Base-by-base conservation (phyloP, 2,888 invertebrate genomes). In the Bimastos eiseni region DNA sequence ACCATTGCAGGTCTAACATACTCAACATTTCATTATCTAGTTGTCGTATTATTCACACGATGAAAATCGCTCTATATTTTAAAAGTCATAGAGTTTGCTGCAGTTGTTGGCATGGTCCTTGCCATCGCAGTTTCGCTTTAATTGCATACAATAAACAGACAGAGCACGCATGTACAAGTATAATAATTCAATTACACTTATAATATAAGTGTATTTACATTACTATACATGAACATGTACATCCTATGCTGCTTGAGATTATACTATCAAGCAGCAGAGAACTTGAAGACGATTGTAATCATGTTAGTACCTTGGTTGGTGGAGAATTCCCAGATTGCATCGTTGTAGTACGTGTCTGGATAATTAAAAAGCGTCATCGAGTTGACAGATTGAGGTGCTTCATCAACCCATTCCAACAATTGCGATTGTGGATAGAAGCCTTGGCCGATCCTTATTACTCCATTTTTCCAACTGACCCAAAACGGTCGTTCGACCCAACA, bases 401-500 rank as follows among this genome's bases (percentile, higher is more conserved):
- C 36, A 33, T 91, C 89, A 30, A 49, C 55, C 11, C 34, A 91
- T n/a, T 89, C 89, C 30, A 83, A 34, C n/a, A 91, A 38, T 33
- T 34, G 30, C 1, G 37, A 38, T 17, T 83, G 55, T 36, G 90
- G 89, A 44, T 37, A 49, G 38, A 17, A 17, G 17, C 90, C 91
- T 37, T 84, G 30, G 21, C 91, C 91, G 36, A 91, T 44, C 33
- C 37, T 70, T 44, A 91, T 89, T 30, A 24, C 33, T 36, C 83
- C 89, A 37, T 90, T 90, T 33, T 89, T 49, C 90, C 90, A 91
- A 36, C 37, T 37, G 49, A 91, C 38, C 91, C 91, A 91, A 83
- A 90, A 91, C 38, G 89, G 19, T n/a, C 91, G 38, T n/a, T 49
- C 37, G 38, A 70, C 83, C 70, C 88, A 36, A 33, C 91, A 90